These are phyloP conservation scores for Patella ulyssiponensis DNA, from an alignment of 2,888 invertebrate genomes.

Conservation along the genomic window DNA sequence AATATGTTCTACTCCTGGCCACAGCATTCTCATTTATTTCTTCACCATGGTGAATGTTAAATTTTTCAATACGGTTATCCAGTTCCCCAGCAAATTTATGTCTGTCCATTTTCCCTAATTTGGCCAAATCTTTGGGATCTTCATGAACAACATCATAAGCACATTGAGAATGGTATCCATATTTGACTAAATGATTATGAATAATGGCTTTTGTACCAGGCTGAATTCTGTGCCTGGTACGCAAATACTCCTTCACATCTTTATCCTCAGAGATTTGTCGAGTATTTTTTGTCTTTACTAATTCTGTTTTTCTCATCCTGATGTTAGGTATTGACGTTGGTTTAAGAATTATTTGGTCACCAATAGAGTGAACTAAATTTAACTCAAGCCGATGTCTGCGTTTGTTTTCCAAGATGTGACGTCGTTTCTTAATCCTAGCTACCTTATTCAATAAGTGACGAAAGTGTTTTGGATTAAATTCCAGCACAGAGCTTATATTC, in stretches of 20 bases:
- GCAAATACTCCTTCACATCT: not conserved
- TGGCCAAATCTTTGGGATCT: not conserved
- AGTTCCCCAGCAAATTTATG: not conserved
- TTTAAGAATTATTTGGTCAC: not conserved
- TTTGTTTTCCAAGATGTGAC: not conserved
- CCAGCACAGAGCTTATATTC: too few species aligned
- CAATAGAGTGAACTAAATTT: not conserved
- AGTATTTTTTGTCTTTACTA: not conserved
- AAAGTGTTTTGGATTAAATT: not conserved
- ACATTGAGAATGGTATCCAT: not conserved
- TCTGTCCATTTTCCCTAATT: not conserved
- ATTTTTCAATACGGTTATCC: not conserved
- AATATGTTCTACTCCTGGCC: not conserved
- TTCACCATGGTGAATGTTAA: not conserved
- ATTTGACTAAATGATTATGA: not conserved
- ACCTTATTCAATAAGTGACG: not conserved
- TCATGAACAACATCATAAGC: conserved; percentile 2
- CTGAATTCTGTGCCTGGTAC: too few species aligned
- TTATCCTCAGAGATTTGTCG: not conserved
- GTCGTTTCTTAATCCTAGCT: not conserved
- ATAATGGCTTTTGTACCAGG: not conserved
- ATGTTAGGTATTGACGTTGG: not conserved
- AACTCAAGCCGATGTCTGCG: not conserved
- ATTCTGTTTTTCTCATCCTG: not conserved
- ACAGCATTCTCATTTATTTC: not conserved